phyloP scores from a whole-genome alignment of 2,888 invertebrate species.

The Gortyna flavago region DNA sequence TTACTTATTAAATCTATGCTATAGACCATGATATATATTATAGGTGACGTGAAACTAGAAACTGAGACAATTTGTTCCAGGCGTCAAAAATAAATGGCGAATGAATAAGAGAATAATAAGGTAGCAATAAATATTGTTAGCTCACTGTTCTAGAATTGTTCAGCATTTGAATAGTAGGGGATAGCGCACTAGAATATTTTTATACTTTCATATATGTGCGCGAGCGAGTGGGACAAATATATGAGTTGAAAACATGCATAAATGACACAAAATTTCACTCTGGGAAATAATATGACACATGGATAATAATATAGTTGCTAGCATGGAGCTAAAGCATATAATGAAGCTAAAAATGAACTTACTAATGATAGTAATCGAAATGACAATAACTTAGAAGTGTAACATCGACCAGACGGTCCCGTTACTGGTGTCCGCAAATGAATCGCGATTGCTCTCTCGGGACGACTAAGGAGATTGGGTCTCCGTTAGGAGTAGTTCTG shows the following conservation, averaged over 20 bases:
- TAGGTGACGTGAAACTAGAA: too few species aligned
- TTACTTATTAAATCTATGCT: neutral
- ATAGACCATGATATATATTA: neutral
- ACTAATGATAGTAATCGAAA: conserved; percentile 30
- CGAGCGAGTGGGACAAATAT: neutral
- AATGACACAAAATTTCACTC: neutral
- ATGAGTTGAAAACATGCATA: neutral
- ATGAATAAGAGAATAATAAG: neutral
- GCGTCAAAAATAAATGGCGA: neutral
- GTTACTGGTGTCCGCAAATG: conserved; percentile 45
- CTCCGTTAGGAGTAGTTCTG: conserved; percentile 23
- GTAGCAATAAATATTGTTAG: neutral
- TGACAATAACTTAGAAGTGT: conserved; percentile 42
- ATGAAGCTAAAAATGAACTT: neutral
- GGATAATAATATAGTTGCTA: neutral
- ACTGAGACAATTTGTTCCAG: neutral
- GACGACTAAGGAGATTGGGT: conserved; percentile 40
- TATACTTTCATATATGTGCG: neutral
- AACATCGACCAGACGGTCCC: conserved; percentile 44
- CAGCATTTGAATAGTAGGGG: neutral
- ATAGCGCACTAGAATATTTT: neutral
- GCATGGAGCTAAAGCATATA: neutral
- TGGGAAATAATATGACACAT: too few species aligned
- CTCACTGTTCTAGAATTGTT: neutral
- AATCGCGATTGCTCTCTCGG: conserved; percentile 50